Evolutionary conservation across 2,113 vertebrate genomes (phyloP).

Genomic region (Eptesicus fuscus): DNA sequence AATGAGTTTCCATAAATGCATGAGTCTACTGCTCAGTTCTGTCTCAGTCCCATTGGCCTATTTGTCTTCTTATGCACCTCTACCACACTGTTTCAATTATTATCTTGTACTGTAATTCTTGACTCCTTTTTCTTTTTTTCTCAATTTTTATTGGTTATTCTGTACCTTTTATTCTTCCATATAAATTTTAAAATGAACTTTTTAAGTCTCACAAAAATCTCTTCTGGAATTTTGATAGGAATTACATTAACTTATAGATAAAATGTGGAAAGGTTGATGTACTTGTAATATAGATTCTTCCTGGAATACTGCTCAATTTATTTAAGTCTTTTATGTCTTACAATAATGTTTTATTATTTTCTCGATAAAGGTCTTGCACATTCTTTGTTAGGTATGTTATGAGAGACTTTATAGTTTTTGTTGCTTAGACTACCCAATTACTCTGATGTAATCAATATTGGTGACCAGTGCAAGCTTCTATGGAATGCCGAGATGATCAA

Average conservation of each 20-base stretch:
- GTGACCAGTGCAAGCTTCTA: background rate
- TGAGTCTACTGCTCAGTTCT: background rate
- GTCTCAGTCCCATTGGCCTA: background rate
- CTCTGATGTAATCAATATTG: background rate
- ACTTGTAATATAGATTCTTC: conserved; percentile 8
- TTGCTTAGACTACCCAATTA: conserved; percentile 9
- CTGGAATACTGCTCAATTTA: background rate
- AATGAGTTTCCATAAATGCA: background rate
- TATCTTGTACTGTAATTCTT: conserved; percentile 13
- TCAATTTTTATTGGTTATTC: conserved; percentile 24
- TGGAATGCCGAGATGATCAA: background rate
- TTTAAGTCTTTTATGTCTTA: conserved; percentile 15
- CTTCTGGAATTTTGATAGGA: conserved; percentile 41
- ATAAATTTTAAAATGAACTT: conserved; percentile 24
- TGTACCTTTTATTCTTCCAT: conserved; percentile 16
- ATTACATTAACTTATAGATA: conserved; percentile 39
- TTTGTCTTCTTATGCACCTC: background rate
- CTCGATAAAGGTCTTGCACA: background rate
- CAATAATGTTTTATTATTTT: conserved; percentile 50
- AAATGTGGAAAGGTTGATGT: background rate
- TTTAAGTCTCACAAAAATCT: conserved; percentile 20
- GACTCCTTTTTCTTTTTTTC: background rate
- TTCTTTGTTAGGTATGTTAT: conserved; percentile 22
- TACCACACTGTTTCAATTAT: conserved; percentile 31
- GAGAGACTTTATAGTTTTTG: conserved; percentile 13